Evolutionary conservation across 2,113 vertebrate species (phyloP), one percentile per base, ranked within the genome.

Genomic region (Athene cunicularia): DNA sequence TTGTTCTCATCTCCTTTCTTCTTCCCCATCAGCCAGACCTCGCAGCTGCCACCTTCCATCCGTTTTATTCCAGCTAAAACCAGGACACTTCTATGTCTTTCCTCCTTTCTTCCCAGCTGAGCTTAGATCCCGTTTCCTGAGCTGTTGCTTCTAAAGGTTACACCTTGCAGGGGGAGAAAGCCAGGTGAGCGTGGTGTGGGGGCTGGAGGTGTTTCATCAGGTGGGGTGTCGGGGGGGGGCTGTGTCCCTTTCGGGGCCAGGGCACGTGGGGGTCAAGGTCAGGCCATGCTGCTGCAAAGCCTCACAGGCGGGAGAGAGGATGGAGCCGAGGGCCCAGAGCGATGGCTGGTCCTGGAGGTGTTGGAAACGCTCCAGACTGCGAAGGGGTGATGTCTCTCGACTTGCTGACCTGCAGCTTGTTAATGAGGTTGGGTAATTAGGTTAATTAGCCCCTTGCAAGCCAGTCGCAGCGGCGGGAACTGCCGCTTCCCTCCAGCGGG

Each of bases 201-300:
- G 49, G 15, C 26, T 9, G 2, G 35, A 19, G 30, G 18, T 1
- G 7, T 23, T 28, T 14, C 5, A 0, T 9, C 1, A 12, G 13
- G 7, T 16, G 52, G 24, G 20, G 28, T 24, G 4, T 7, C 3
- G 2, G 26, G 52, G 18, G 27, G 11, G 20, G n/a, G 39, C 23
- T 5, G 2, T 5, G 2, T 24, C 32, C 66, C 32, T 21, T 33
- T 20, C 43, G 43, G 21, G 45, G 45, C 18, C 18, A 8, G 19
- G 45, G 52, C 21, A 30, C 4, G 6, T 3, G 2, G 20, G 49
- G 47, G 39, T 32, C 11, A 2, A 41, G 39, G 7, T 55, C 4
- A 3, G 14, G 5, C 11, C 3, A 5, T 49, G 55, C 53, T 2
- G 12, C 39, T 1, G 6, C 32, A 9, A 35, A 52, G 59, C 52